Percentiles rank a stretch among this genome's conserved stretches.
phyloP scores from a whole-genome alignment of 53 echinoderm and acorn worm genomes.

The Crossaster papposus region DNA sequence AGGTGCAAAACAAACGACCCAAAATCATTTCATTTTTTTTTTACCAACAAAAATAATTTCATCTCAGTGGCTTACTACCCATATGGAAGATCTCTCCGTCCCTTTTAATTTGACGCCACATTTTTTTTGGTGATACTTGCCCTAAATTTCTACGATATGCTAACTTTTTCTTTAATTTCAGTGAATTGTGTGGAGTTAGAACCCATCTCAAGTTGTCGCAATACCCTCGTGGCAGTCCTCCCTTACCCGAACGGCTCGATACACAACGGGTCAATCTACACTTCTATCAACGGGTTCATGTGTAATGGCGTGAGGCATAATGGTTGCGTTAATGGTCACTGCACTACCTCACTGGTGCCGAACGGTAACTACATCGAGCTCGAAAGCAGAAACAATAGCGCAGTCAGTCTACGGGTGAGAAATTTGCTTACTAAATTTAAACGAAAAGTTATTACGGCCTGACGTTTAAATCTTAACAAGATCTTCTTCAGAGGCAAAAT shows the following conservation, averaged over 20 bases:
- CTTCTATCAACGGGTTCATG: conserved; percentile 12
- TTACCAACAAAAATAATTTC: too few relatives aligned
- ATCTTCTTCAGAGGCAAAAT: too few relatives aligned
- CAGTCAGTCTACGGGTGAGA: conserved; percentile 70
- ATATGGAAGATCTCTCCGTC: too few relatives aligned
- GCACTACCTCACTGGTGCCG: conserved; percentile 2
- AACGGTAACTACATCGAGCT: conserved; percentile 52
- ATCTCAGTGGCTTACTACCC: too few relatives aligned
- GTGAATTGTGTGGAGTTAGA: conserved; percentile 25
- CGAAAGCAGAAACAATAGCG: conserved; percentile 64
- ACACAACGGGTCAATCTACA: too few relatives aligned
- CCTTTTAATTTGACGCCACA: too few relatives aligned
- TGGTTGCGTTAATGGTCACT: conserved; percentile 7
- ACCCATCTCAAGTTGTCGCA: conserved; percentile 5
- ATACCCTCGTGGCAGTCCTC: conserved; percentile 3
- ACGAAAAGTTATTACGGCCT: too few relatives aligned
- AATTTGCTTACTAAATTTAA: background rate
- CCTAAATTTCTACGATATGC: background rate
- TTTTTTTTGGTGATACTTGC: too few relatives aligned
- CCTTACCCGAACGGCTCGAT: conserved; percentile 27
- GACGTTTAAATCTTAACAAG: too few relatives aligned
- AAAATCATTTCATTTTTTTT: too few relatives aligned
- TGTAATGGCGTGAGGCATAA: conserved; percentile 6
- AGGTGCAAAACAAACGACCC: too few relatives aligned
- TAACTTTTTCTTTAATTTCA: conserved; percentile 1